phyloP scores from a whole-genome alignment of 2,113 vertebrate genomes.

The Manacus vitellinus region DNA sequence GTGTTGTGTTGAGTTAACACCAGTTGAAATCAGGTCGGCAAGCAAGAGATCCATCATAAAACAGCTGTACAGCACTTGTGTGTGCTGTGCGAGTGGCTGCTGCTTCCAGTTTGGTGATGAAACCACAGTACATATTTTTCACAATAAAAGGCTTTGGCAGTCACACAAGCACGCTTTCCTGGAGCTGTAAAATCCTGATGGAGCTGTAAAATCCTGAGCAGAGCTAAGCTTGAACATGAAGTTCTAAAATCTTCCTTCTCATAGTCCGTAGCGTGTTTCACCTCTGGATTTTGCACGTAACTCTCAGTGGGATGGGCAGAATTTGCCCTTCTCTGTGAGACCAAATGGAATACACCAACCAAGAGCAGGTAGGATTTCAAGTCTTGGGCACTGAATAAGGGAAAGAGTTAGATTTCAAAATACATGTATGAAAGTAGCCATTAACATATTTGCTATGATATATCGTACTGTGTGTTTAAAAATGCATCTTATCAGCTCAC shows the following conservation, averaged over 20 bases:
- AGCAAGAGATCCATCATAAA: background rate
- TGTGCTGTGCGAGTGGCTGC: background rate
- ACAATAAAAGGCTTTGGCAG: background rate
- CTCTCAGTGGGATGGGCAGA: background rate
- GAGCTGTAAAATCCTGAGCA: conserved; percentile 29
- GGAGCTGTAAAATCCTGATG: conserved; percentile 28
- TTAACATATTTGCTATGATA: background rate
- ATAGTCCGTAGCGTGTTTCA: background rate
- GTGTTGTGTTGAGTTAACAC: background rate
- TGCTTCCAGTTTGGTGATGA: background rate
- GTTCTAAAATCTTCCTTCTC: background rate
- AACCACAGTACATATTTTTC: background rate
- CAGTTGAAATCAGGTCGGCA: conserved; percentile 5
- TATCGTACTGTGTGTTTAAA: background rate
- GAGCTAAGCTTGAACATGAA: background rate
- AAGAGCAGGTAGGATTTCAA: background rate
- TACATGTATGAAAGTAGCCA: background rate
- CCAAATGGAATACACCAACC: background rate
- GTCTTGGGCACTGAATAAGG: background rate
- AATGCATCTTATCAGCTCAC: background rate
- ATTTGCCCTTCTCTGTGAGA: background rate
- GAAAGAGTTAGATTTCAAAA: background rate
- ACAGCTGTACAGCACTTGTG: background rate
- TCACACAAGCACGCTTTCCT: background rate
- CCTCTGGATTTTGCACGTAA: background rate